A percentile compares a stretch with the other conserved stretches of the same genome.
These are phyloP conservation scores for Zaprionus lineosus DNA, from an alignment of 2,888 invertebrate genomes.

Conservation along the genomic window DNA sequence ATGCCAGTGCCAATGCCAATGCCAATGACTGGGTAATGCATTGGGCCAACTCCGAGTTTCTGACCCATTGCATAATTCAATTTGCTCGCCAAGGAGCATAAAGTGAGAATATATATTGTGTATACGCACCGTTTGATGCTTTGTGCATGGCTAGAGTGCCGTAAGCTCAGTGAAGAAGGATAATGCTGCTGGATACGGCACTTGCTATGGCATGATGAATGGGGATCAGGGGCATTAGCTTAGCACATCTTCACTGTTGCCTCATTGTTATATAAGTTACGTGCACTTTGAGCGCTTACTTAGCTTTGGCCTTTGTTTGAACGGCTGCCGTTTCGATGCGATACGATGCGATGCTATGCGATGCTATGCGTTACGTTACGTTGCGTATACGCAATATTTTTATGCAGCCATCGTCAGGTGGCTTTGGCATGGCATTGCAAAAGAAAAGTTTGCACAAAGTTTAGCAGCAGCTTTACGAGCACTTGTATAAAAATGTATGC, in stretches of 20 bases:
- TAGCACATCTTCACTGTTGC: conserved; percentile 34
- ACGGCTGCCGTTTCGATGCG: conserved; percentile 39
- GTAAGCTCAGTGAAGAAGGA: conserved; percentile 14
- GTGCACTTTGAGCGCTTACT: conserved; percentile 59
- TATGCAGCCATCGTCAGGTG: conserved; percentile 35
- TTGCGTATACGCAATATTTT: conserved; percentile 50
- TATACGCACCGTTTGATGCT: conserved; percentile 56
- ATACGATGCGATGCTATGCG: too few species aligned
- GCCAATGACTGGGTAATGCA: conserved; percentile 17
- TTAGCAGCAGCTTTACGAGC: conserved; percentile 59
- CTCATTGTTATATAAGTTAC: conserved; percentile 59
- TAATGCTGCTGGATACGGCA: too few species aligned
- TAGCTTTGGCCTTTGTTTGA: conserved; percentile 40
- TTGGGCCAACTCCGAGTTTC: conserved; percentile 14
- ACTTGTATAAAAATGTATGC: conserved; percentile 64
- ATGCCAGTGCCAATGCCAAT: conserved; percentile 53
- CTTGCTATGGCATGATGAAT: not conserved
- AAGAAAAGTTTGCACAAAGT: conserved; percentile 51
- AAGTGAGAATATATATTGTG: conserved; percentile 42
- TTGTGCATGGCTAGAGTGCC: conserved; percentile 28
- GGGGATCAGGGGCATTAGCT: conserved; percentile 10
- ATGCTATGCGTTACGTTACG: too few species aligned
- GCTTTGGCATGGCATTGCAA: conserved; percentile 30
- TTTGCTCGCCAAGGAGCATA: conserved; percentile 32
- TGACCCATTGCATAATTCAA: conserved; percentile 58